phyloP scores from a whole-genome alignment of 1,140 invertebrate genomes.

The Tetramorium parvispinum region DNA sequence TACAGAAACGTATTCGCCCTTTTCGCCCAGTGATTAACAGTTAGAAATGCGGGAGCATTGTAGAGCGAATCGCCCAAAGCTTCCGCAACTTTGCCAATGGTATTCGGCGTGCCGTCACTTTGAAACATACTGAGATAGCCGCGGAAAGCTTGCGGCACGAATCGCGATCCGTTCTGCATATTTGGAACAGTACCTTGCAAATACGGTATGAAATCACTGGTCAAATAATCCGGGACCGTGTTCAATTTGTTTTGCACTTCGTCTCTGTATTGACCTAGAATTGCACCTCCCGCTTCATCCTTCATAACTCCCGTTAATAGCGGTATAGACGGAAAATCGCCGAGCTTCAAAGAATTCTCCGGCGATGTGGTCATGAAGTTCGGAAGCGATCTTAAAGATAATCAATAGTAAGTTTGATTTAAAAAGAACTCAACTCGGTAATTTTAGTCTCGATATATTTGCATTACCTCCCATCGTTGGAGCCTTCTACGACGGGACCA shows the following conservation, averaged over 20 bases:
- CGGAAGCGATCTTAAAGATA: conserved; percentile 85
- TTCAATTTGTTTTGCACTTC: conserved; percentile 85
- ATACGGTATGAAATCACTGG: conserved; percentile 85
- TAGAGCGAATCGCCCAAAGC: conserved; percentile 89
- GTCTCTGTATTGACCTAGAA: conserved; percentile 86
- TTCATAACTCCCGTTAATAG: conserved; percentile 90
- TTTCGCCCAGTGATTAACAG: conserved; percentile 88
- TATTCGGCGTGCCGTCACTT: background rate
- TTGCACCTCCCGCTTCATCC: conserved; percentile 89
- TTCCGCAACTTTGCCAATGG: conserved; percentile 78
- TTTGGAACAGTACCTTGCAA: conserved; percentile 78
- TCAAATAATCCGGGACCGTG: conserved; percentile 86
- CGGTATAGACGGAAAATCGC: conserved; percentile 87
- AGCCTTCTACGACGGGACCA: conserved; percentile 88
- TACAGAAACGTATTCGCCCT: conserved; percentile 89
- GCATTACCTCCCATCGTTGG: conserved; percentile 86
- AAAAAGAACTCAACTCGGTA: background rate
- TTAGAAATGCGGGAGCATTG: conserved; percentile 90
- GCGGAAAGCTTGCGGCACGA: conserved; percentile 75
- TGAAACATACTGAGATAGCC: conserved; percentile 75
- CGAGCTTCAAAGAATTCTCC: conserved; percentile 86
- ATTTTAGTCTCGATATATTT: background rate
- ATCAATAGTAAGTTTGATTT: background rate
- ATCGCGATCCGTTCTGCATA: conserved; percentile 71
- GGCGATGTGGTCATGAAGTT: conserved; percentile 87